Evolutionary conservation across 2,797 vertebrate species (phyloP).

Genomic region (Limosa lapponica): DNA sequence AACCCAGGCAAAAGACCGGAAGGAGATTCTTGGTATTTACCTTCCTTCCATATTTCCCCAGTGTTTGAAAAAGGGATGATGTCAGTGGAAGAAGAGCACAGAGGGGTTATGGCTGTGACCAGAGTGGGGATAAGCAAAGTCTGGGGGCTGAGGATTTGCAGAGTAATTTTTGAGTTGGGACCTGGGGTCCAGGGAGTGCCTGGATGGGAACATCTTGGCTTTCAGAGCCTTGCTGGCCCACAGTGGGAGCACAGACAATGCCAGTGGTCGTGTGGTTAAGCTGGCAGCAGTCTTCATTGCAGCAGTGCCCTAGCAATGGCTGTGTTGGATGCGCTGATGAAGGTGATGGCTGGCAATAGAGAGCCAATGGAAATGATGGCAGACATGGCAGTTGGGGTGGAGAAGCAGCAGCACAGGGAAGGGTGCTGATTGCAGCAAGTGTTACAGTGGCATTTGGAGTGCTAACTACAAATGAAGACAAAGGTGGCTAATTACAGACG

Average conservation of each 20-base stretch:
- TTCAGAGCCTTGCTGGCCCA: neutral
- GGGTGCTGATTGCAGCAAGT: neutral
- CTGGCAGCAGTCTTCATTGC: neutral
- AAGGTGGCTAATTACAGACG: slow-evolving; percentile 3
- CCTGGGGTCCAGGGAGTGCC: neutral
- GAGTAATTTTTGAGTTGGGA: neutral
- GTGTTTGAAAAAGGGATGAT: neutral
- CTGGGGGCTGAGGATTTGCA: neutral
- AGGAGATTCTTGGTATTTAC: neutral
- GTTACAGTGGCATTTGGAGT: neutral
- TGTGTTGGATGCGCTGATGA: neutral
- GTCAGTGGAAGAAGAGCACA: neutral
- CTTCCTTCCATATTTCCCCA: neutral
- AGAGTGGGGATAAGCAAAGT: neutral
- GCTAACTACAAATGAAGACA: neutral
- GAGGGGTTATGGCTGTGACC: neutral
- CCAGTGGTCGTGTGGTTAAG: rapidly evolving
- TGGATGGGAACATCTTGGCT: neutral
- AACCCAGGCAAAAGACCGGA: neutral
- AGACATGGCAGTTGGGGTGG: neutral
- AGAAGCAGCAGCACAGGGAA: neutral
- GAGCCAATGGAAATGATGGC: neutral
- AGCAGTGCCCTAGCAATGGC: neutral
- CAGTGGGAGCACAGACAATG: neutral
- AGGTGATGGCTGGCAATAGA: neutral